phyloP scores from a whole-genome alignment of 2,888 invertebrate genomes.

The Bhutanitis thaidina region DNA sequence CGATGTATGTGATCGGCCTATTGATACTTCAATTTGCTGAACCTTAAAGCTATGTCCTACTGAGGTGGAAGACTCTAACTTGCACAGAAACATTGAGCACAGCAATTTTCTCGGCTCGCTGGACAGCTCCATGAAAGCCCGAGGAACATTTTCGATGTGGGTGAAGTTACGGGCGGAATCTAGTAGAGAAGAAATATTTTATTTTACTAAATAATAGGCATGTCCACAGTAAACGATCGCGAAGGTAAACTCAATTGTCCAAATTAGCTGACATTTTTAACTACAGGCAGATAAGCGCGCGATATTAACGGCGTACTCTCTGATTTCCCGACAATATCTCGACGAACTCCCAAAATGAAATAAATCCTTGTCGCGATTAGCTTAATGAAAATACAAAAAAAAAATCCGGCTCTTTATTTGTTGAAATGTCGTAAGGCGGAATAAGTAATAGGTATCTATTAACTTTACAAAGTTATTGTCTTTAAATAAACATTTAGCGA shows the following conservation, averaged over 20 bases:
- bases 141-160: too few relatives aligned
- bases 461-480: background rate
- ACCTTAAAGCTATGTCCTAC: too few relatives aligned
- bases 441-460: background rate
- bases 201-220: too few relatives aligned
- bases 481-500: too few relatives aligned
- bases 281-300: constrained; percentile 48
- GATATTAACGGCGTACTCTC: constrained; percentile 21
- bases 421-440: background rate
- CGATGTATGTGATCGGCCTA: too few relatives aligned
- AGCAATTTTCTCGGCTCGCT: too few relatives aligned
- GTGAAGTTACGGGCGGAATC: too few relatives aligned
- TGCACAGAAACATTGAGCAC: too few relatives aligned
- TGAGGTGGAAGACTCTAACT: too few relatives aligned
- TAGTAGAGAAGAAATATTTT: too few relatives aligned
- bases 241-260: constrained; percentile 22
- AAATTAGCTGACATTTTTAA: constrained; percentile 50
- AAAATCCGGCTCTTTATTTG: background rate
- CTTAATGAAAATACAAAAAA: constrained; percentile 24
- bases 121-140: too few relatives aligned
- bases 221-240: constrained; percentile 29
- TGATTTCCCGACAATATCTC: constrained; percentile 24
- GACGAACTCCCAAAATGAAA: constrained; percentile 20
- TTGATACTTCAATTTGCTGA: too few relatives aligned
- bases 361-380: constrained; percentile 9